These are phyloP conservation scores for Drosophila equinoxialis DNA, from an alignment of 1,140 invertebrate genomes.

Conservation along the genomic window DNA sequence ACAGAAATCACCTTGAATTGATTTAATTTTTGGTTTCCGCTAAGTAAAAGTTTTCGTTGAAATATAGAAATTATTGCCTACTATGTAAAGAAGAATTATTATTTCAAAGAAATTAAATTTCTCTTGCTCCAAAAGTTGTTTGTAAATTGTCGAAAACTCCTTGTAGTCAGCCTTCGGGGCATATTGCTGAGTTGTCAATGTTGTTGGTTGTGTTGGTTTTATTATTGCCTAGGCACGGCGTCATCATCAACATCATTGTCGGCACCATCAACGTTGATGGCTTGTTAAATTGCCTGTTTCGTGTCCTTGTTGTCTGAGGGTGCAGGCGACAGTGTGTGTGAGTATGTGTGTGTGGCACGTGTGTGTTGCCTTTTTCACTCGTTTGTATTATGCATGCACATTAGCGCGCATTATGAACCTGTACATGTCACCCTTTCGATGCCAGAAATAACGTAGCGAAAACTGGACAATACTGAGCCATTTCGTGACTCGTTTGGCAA, in stretches of 20 bases:
- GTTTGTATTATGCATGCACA: conserved; percentile 78
- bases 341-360: conserved; percentile 28
- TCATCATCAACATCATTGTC: conserved; percentile 79
- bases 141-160: conserved; percentile 23
- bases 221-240: conserved; percentile 57
- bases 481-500: conserved; percentile 70
- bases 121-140: background rate
- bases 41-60: conserved; percentile 16
- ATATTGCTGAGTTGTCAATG: conserved; percentile 42
- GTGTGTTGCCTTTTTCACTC: conserved; percentile 45
- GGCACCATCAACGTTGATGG: conserved; percentile 76
- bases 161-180: conserved; percentile 25
- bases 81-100: background rate
- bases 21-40: conserved; percentile 64
- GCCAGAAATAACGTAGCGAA: conserved; percentile 33
- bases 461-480: conserved; percentile 46
- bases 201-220: conserved; percentile 49
- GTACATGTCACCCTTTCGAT: conserved; percentile 58
- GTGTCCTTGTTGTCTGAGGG: conserved; percentile 67
- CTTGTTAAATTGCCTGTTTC: conserved; percentile 80
- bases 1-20: conserved; percentile 43
- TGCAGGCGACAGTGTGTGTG: conserved; percentile 33
- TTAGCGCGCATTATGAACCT: conserved; percentile 79
- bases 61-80: conserved; percentile 26
- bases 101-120: conserved; percentile 8